Conservation (phyloP, 2,797 vertebrate genomes). For the Hafferia zeledoni region DNA sequence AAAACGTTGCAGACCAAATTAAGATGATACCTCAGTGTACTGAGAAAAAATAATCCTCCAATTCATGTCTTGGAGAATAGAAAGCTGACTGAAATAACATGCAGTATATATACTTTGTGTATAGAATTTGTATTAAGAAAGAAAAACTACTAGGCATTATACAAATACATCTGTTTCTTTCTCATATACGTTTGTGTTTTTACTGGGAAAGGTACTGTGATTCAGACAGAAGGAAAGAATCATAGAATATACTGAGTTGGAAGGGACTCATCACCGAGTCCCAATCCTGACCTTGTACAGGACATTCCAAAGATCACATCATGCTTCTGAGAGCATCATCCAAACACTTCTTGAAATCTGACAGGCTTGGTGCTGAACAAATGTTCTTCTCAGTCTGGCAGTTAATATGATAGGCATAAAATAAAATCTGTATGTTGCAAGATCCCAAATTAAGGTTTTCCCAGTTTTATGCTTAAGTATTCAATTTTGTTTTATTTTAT, state of each 20-base stretch:
- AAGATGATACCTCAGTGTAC: neutral
- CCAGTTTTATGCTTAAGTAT: neutral
- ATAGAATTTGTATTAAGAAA: neutral
- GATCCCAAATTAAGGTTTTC: neutral
- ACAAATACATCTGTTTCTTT: neutral
- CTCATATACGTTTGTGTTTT: neutral
- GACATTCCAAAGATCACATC: too few relatives aligned
- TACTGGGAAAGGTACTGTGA: neutral
- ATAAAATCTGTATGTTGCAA: neutral
- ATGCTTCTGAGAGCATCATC: neutral
- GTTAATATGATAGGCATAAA: neutral
- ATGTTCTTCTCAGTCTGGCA: neutral
- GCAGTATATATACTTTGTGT: neutral
- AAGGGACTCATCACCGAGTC: neutral
- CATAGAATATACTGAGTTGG: neutral
- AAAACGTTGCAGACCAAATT: neutral
- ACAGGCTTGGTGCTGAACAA: neutral
- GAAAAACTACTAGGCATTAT: neutral
- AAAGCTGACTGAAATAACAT: neutral
- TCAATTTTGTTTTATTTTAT: neutral
- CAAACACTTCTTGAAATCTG: neutral
- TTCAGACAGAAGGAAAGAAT: neutral
- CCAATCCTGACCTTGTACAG: neutral
- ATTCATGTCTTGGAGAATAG: neutral
- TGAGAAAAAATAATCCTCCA: neutral